Evolutionary conservation across 1,140 invertebrate genomes (phyloP).

Genomic region (Saccostrea cuccullata): DNA sequence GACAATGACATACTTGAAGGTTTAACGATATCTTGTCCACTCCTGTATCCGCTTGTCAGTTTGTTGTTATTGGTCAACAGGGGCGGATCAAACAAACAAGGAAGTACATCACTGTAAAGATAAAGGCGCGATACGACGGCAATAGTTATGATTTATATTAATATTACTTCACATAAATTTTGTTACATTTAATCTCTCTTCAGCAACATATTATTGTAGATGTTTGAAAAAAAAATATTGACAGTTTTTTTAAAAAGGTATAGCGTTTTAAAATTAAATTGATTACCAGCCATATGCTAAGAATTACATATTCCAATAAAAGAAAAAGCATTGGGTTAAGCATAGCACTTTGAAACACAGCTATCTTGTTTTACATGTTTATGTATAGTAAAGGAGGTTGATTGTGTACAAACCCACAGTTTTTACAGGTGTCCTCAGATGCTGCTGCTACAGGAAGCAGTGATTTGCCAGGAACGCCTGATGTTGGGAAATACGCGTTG

Average conservation of each 20-base stretch:
- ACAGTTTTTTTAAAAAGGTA: too few relatives aligned
- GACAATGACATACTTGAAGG: conserved; percentile 40
- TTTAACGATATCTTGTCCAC: conserved; percentile 57
- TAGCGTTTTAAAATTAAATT: too few relatives aligned
- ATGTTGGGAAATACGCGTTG: neutral
- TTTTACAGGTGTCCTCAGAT: conserved; percentile 39
- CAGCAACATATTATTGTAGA: too few relatives aligned
- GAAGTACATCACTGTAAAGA: neutral
- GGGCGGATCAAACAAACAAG: neutral
- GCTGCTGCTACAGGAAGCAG: neutral
- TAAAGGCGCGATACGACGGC: neutral
- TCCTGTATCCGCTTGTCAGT: conserved; percentile 58
- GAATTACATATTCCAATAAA: too few relatives aligned
- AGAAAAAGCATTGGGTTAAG: neutral
- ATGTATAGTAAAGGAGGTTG: neutral
- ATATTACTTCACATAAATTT: neutral
- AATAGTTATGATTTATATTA: too few relatives aligned
- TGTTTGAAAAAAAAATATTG: too few relatives aligned
- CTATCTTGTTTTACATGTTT: neutral
- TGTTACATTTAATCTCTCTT: too few relatives aligned
- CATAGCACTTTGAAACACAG: neutral
- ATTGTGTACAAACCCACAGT: conserved; percentile 26
- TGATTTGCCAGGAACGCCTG: conserved; percentile 11
- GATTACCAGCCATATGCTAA: too few relatives aligned
- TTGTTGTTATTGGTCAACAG: neutral